These are phyloP conservation scores for Epinotia demarniana DNA, from an alignment of 2,888 invertebrate genomes.

Conservation along the genomic window DNA sequence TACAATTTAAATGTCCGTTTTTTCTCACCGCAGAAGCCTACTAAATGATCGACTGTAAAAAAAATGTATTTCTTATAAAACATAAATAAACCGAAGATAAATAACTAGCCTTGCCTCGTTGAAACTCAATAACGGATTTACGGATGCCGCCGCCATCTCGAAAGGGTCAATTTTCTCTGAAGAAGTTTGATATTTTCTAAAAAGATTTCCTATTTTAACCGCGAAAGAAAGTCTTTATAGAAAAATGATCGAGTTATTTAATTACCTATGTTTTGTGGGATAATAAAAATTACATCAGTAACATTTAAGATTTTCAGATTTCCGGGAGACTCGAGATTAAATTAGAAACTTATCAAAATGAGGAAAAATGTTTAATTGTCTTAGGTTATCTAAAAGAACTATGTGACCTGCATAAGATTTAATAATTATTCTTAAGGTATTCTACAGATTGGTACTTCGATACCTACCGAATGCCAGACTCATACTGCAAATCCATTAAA, in stretches of 20 bases:
- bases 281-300: background rate
- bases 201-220: constrained; percentile 28
- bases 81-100: constrained; percentile 17
- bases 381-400: background rate
- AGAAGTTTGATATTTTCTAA: constrained; percentile 34
- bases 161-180: constrained; percentile 38
- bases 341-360: background rate
- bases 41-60: background rate
- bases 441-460: background rate
- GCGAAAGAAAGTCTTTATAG: constrained; percentile 10
- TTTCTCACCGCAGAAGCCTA: background rate
- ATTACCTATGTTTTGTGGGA: background rate
- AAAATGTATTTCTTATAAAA: background rate
- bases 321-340: background rate
- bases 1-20: no score
- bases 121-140: constrained; percentile 40
- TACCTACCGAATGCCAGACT: background rate
- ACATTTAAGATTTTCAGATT: no score
- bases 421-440: background rate
- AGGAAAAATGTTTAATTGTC: background rate
- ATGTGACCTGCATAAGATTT: background rate
- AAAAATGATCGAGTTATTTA: constrained; percentile 10
- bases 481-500: background rate
- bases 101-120: constrained; percentile 20
- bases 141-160: constrained; percentile 29